Percentiles rank a stretch among this genome's conserved stretches.
Conservation (phyloP, 2,888 invertebrate genomes). For the Bombylius major region DNA sequence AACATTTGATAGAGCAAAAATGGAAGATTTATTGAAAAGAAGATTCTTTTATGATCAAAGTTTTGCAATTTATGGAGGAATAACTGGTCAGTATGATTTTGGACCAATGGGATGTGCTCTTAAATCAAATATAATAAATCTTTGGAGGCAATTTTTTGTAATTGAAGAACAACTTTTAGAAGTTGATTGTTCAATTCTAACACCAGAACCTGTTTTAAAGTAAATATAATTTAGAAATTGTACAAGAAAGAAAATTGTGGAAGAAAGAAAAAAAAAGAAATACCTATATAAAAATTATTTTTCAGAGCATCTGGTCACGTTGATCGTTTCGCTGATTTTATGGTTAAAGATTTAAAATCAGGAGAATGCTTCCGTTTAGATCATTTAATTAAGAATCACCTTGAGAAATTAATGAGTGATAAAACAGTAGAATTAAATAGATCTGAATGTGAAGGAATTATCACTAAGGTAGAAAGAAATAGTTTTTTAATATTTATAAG, state of each 20-base stretch:
- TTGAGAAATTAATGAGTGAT: conserved; percentile 74
- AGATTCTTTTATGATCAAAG: conserved; percentile 98
- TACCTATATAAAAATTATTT: background rate
- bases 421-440: conserved; percentile 67
- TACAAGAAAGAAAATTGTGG: too few relatives aligned
- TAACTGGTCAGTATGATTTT: conserved; percentile 86
- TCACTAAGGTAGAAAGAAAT: conserved; percentile 47
- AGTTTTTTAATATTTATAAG: conserved; percentile 14
- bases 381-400: conserved; percentile 89
- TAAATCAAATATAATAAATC: conserved; percentile 84
- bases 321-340: conserved; percentile 95
- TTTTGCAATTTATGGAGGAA: conserved; percentile 98
- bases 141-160: conserved; percentile 93
- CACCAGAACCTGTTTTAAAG: conserved; percentile 93
- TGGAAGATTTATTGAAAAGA: conserved; percentile 94
- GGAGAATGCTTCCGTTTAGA: conserved; percentile 98
- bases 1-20: conserved; percentile 78
- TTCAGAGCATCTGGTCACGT: conserved; percentile 91
- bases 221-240: conserved; percentile 36
- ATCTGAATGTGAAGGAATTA: conserved; percentile 62
- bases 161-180: conserved; percentile 98
- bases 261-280: too few relatives aligned
- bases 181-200: conserved; percentile 94
- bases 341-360: conserved; percentile 93
- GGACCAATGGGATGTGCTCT: conserved; percentile 99